Percentiles rank a stretch among this genome's conserved stretches.
These are phyloP conservation scores for Raja brachyura DNA, from an alignment of 2,113 vertebrate genomes.

Conservation along the genomic window DNA sequence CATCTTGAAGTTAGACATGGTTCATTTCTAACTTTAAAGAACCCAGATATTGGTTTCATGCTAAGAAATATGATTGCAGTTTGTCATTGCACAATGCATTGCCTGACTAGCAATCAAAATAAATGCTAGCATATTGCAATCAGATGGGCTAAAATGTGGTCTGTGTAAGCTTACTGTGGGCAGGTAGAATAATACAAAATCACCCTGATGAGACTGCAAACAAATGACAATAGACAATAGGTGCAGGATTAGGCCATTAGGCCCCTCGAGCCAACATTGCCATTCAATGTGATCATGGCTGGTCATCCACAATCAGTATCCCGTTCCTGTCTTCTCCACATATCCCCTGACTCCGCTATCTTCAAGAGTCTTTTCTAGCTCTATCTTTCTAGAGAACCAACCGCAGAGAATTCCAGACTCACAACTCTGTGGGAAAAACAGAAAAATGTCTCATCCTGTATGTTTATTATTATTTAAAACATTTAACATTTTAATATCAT, in stretches of 20 bases:
- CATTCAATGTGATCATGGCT: too few species aligned
- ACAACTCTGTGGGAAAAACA: too few species aligned
- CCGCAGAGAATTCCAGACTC: too few species aligned
- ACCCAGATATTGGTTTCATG: too few species aligned
- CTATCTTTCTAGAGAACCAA: too few species aligned
- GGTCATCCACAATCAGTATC: too few species aligned
- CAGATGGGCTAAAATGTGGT: background rate
- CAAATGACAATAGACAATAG: background rate
- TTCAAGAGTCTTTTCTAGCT: too few species aligned
- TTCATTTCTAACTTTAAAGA: conserved; percentile 7
- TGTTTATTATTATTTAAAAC: too few species aligned
- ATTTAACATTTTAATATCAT: background rate
- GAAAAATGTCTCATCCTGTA: background rate
- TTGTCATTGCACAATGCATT: background rate
- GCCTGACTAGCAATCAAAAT: background rate
- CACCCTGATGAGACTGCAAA: background rate
- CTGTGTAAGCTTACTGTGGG: background rate
- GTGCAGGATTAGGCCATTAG: too few species aligned
- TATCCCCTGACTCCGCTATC: too few species aligned
- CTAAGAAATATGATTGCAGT: background rate
- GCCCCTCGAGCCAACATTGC: too few species aligned
- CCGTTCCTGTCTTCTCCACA: too few species aligned
- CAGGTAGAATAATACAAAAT: background rate
- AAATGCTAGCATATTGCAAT: background rate
- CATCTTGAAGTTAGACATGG: background rate